Evolutionary conservation across 92 coral and sea anemone genomes (phyloP).

Genomic region (Epizoanthus rinbou): DNA sequence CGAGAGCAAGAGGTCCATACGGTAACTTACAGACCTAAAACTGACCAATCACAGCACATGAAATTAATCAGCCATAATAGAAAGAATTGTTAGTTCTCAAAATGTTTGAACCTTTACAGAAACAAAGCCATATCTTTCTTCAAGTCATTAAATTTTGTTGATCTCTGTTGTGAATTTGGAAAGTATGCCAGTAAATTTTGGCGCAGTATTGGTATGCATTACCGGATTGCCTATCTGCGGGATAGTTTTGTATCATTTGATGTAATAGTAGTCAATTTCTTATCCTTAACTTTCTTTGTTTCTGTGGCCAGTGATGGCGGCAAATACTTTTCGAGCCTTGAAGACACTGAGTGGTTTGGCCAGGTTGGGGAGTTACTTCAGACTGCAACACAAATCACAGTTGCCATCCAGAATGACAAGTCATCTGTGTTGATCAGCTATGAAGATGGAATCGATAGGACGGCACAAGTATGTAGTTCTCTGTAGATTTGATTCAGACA

Average conservation of each 20-base stretch:
- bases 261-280: not conserved
- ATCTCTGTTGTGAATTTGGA: not conserved
- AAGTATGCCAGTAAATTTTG: too few relatives aligned
- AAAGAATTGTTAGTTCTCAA: too few relatives aligned
- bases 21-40: too few relatives aligned
- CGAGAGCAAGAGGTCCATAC: too few relatives aligned
- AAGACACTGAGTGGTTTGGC: slow-evolving; percentile 90
- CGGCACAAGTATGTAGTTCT: slow-evolving; percentile 80
- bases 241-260: not conserved
- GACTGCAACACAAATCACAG: slow-evolving; percentile 89
- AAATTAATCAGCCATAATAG: too few relatives aligned
- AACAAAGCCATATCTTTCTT: too few relatives aligned
- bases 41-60: too few relatives aligned
- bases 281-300: not conserved
- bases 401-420: slow-evolving; percentile 88
- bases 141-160: not conserved
- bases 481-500: not conserved
- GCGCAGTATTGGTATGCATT: not conserved
- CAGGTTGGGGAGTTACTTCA: slow-evolving; percentile 93
- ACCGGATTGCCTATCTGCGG: not conserved
- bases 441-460: slow-evolving; percentile 93
- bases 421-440: slow-evolving; percentile 93
- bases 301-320: slow-evolving; percentile 74
- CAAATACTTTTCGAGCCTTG: slow-evolving; percentile 81
- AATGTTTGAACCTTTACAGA: too few relatives aligned